phyloP scores from a whole-genome alignment of 2,888 invertebrate genomes.

The Drosophila melanosoma region DNA sequence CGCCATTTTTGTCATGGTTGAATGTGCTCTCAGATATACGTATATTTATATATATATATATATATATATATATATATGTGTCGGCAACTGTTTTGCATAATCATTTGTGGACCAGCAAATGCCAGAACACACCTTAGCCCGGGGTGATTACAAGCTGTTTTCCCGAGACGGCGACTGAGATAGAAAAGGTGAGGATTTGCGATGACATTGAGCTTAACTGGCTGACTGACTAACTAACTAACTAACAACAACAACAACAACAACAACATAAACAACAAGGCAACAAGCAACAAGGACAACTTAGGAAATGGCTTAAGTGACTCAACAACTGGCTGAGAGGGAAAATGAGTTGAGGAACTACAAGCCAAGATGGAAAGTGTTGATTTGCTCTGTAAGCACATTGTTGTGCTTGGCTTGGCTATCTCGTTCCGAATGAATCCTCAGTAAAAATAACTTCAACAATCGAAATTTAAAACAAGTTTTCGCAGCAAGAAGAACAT shows the following conservation, averaged over 20 bases:
- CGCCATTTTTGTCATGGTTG: not conserved
- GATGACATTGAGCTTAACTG: conserved; percentile 20
- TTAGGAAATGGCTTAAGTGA: conserved; percentile 12
- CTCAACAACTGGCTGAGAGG: not conserved
- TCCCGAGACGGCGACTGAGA: conserved; percentile 7
- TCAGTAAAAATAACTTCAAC: conserved; percentile 2
- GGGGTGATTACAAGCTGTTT: conserved; percentile 22
- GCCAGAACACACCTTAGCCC: not conserved
- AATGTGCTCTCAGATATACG: not conserved
- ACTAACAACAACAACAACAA: not conserved
- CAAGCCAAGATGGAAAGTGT: conserved; percentile 22
- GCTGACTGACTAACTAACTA: not conserved
- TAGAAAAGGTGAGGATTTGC: conserved; percentile 15
- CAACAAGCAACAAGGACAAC: not conserved
- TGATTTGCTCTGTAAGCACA: conserved; percentile 31
- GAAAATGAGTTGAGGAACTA: not conserved
- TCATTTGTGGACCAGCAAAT: conserved; percentile 26
- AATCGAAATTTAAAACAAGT: conserved; percentile 10
- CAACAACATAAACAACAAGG: not conserved
- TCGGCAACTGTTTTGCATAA: conserved; percentile 39
- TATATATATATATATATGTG: not conserved
- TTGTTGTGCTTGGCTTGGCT: not conserved
- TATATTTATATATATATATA: not conserved
- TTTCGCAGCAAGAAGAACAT: not conserved
- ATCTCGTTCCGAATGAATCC: not conserved